Percentiles rank a stretch among this genome's conserved stretches.
Evolutionary conservation across 2,888 invertebrate genomes (phyloP).

Genomic region (Himalopsyche japonica): DNA sequence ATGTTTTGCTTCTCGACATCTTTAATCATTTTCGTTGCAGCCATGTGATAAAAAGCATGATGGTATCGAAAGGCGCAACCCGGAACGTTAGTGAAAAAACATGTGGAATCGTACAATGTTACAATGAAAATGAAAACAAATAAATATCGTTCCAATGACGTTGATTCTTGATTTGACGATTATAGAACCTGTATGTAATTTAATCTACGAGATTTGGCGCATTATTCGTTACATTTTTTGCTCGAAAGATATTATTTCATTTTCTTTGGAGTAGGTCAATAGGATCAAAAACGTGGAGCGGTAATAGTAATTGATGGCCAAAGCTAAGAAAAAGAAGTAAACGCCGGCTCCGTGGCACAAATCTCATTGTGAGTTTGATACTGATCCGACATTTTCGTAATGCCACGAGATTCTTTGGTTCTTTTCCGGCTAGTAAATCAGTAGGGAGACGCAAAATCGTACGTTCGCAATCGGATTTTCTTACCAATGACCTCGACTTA

Average conservation of each 20-base stretch:
- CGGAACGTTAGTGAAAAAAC: too few relatives aligned
- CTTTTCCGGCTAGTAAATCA: constrained; percentile 16
- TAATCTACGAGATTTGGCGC: neutral
- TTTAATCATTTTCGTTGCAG: too few relatives aligned
- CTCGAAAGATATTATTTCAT: neutral
- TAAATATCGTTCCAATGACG: too few relatives aligned
- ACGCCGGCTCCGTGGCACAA: neutral
- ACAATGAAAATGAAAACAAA: too few relatives aligned
- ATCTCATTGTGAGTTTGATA: constrained; percentile 13
- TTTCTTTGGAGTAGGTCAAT: neutral
- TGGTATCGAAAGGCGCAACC: too few relatives aligned
- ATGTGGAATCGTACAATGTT: too few relatives aligned
- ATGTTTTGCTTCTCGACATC: too few relatives aligned
- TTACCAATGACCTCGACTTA: neutral
- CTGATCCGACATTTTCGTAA: constrained; percentile 18
- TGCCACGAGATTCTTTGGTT: constrained; percentile 14
- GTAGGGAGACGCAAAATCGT: neutral
- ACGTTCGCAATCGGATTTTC: neutral
- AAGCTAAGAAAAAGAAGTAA: neutral
- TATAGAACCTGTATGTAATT: too few relatives aligned
- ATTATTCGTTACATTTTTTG: neutral
- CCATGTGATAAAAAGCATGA: too few relatives aligned
- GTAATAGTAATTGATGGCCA: neutral
- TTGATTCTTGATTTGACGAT: too few relatives aligned
- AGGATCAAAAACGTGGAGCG: neutral